A percentile compares a stretch with the other conserved stretches of the same genome.
These are phyloP conservation scores for Aphis gossypii DNA, from an alignment of 1,140 invertebrate species.

Conservation along the genomic window DNA sequence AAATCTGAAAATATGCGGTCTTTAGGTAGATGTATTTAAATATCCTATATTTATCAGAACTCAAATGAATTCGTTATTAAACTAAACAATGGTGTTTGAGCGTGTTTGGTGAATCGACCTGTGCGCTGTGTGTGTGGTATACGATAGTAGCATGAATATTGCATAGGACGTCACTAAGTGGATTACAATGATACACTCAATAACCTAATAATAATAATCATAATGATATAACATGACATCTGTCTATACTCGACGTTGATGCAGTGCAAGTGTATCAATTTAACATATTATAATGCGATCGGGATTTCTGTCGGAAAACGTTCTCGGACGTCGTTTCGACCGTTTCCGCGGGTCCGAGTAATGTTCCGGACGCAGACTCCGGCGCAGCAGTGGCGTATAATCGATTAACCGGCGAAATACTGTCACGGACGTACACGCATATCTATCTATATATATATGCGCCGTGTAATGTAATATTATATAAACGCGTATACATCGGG, in stretches of 20 bases:
- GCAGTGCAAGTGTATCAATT: neutral
- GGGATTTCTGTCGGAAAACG: neutral
- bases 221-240: too few species aligned
- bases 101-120: neutral
- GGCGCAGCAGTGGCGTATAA: slow-evolving; percentile 20
- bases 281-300: neutral
- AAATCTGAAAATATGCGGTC: too few species aligned
- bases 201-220: too few species aligned
- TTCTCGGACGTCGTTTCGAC: neutral
- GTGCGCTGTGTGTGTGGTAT: neutral
- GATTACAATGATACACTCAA: too few species aligned
- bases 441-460: neutral
- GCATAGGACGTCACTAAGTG: too few species aligned
- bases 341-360: slow-evolving; percentile 1
- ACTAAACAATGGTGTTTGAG: neutral
- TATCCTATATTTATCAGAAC: neutral
- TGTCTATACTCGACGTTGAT: too few species aligned
- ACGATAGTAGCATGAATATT: too few species aligned
- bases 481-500: neutral
- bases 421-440: slow-evolving; percentile 15
- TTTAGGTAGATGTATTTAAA: too few species aligned
- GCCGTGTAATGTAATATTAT: neutral
- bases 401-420: slow-evolving; percentile 45
- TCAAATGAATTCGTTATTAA: neutral
- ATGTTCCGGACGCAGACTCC: neutral